Conservation (phyloP, 2,113 vertebrate genomes). For the Alosa alosa region DNA sequence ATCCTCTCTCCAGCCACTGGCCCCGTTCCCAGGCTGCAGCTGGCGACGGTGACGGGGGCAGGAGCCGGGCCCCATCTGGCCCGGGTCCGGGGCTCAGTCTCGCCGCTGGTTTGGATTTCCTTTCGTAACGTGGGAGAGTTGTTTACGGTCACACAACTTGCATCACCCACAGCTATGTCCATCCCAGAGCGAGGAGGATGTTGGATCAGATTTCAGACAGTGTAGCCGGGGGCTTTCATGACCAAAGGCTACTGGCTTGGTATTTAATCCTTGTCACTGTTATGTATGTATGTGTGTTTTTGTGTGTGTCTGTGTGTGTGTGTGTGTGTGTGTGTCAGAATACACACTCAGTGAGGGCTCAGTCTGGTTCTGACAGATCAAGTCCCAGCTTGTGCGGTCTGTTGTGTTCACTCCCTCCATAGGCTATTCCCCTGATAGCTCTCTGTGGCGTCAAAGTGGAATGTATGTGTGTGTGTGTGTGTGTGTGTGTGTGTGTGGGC, state of each 20-base stretch:
- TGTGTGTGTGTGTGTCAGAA: neutral
- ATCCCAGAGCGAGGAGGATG: neutral
- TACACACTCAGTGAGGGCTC: neutral
- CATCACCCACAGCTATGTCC: neutral
- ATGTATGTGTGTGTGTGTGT: slow-evolving; percentile 5
- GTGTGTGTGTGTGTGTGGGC: slow-evolving; percentile 13
- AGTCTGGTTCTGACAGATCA: neutral
- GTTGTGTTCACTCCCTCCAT: neutral
- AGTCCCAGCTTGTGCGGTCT: neutral
- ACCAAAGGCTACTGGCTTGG: neutral
- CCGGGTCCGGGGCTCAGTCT: neutral
- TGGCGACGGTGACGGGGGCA: too few species aligned
- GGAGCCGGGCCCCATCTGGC: neutral
- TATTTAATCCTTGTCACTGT: neutral
- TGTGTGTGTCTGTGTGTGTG: slow-evolving; percentile 8
- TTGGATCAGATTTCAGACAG: neutral
- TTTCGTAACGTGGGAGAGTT: neutral
- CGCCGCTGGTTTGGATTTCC: neutral
- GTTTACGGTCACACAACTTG: neutral
- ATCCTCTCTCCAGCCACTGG: neutral
- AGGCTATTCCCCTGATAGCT: neutral
- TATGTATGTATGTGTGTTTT: neutral
- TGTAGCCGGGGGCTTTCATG: neutral
- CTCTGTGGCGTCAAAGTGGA: neutral
- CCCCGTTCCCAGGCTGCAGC: neutral